Evolutionary conservation across 2,113 vertebrate genomes (phyloP).

Genomic region (Philantomba maxwellii): DNA sequence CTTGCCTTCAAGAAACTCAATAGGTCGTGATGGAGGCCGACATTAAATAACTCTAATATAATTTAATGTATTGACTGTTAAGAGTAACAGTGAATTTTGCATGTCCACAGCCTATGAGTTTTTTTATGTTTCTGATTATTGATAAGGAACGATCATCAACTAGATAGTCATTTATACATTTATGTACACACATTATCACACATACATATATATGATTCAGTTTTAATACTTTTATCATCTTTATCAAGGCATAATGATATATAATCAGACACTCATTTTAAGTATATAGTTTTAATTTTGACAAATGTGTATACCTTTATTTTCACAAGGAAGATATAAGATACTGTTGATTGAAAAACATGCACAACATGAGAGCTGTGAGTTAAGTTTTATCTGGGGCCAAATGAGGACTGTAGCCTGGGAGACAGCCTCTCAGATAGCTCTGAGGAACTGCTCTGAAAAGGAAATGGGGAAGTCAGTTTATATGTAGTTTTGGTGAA

Average conservation of each 20-base stretch:
- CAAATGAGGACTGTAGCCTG: background rate
- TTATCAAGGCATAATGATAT: background rate
- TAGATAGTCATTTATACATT: background rate
- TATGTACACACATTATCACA: background rate
- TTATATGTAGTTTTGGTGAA: background rate
- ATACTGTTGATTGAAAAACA: background rate
- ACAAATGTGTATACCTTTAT: background rate
- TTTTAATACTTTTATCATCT: background rate
- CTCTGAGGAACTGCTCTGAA: background rate
- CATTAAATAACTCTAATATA: background rate
- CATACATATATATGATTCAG: background rate
- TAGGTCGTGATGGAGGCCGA: background rate
- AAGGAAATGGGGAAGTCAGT: background rate
- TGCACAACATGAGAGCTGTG: background rate
- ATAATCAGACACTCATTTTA: background rate
- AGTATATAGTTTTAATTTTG: slow-evolving; percentile 1
- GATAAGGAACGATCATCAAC: background rate
- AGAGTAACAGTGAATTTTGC: background rate
- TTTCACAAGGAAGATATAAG: background rate
- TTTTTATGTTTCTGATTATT: background rate
- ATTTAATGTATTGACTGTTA: background rate
- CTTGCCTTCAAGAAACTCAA: background rate
- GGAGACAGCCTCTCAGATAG: background rate
- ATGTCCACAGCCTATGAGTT: background rate
- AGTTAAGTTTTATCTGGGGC: background rate